Percentiles rank a stretch among this genome's conserved stretches.
Evolutionary conservation across 1,140 invertebrate species (phyloP).

Genomic region (Drosophila pallidifrons): DNA sequence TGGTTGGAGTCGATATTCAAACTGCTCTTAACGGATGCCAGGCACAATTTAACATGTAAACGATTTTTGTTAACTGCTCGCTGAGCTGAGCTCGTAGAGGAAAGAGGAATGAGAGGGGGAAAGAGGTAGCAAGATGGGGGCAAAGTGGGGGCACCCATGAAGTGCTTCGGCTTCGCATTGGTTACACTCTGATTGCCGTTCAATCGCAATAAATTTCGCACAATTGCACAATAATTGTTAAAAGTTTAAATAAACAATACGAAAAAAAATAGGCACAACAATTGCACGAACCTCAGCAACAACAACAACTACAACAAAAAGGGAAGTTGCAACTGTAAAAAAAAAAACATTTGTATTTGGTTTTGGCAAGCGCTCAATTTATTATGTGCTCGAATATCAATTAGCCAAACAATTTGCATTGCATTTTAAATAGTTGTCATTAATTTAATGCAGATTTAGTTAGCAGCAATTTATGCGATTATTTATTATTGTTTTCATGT

Average conservation of each 20-base stretch:
- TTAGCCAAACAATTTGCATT: constrained; percentile 42
- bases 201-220: constrained; percentile 84
- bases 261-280: constrained; percentile 60
- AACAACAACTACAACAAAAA: background rate
- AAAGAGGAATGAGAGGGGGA: background rate
- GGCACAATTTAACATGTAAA: constrained; percentile 83
- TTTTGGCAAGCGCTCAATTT: constrained; percentile 11
- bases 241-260: constrained; percentile 75
- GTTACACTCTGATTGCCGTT: constrained; percentile 75
- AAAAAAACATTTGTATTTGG: background rate
- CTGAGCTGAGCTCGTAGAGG: background rate
- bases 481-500: background rate
- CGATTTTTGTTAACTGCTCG: constrained; percentile 76
- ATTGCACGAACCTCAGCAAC: background rate
- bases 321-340: background rate
- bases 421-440: constrained; percentile 12
- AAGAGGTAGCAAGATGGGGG: background rate
- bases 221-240: constrained; percentile 84
- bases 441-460: constrained; percentile 16
- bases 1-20: constrained; percentile 52
- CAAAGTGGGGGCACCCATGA: background rate
- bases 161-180: constrained; percentile 2
- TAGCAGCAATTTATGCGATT: constrained; percentile 8
- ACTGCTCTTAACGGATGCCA: constrained; percentile 52
- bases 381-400: constrained; percentile 59